Conservation (phyloP, 2,888 invertebrate genomes). For the Pheosia gnoma region DNA sequence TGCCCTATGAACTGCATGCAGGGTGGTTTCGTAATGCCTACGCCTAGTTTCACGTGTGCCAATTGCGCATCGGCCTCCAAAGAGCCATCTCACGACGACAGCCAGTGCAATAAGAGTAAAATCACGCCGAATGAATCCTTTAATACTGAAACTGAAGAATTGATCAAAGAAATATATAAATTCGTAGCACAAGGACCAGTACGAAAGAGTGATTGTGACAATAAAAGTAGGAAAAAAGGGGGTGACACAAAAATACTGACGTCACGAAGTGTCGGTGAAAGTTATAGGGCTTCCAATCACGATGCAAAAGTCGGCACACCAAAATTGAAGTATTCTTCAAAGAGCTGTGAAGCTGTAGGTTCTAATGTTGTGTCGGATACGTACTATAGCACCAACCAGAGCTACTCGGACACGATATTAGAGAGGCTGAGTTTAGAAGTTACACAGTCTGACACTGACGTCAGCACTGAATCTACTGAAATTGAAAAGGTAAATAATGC, state of each 20-base stretch:
- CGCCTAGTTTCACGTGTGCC: constrained; percentile 59
- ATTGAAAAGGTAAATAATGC: constrained; percentile 46
- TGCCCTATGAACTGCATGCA: constrained; percentile 68
- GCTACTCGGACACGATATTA: constrained; percentile 67
- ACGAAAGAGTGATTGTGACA: constrained; percentile 8
- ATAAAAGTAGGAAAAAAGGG: constrained; percentile 34
- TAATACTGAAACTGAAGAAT: constrained; percentile 62
- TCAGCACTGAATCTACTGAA: constrained; percentile 43
- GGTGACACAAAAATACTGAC: constrained; percentile 44
- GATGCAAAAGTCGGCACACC: constrained; percentile 69
- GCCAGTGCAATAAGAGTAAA: constrained; percentile 36
- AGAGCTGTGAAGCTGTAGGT: constrained; percentile 74
- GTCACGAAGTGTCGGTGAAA: constrained; percentile 61
- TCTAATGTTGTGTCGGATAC: constrained; percentile 50
- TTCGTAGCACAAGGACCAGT: constrained; percentile 61
- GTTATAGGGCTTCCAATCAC: constrained; percentile 51
- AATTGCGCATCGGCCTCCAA: constrained; percentile 51
- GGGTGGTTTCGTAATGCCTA: constrained; percentile 59
- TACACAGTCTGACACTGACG: constrained; percentile 54
- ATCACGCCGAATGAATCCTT: constrained; percentile 35
- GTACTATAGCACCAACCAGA: constrained; percentile 52
- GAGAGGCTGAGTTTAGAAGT: constrained; percentile 64
- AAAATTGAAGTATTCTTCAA: constrained; percentile 63
- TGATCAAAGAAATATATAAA: constrained; percentile 76
- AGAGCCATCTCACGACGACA: constrained; percentile 40